Evolutionary conservation across 1,140 invertebrate species (phyloP).

Genomic region (Heliconius congener): DNA sequence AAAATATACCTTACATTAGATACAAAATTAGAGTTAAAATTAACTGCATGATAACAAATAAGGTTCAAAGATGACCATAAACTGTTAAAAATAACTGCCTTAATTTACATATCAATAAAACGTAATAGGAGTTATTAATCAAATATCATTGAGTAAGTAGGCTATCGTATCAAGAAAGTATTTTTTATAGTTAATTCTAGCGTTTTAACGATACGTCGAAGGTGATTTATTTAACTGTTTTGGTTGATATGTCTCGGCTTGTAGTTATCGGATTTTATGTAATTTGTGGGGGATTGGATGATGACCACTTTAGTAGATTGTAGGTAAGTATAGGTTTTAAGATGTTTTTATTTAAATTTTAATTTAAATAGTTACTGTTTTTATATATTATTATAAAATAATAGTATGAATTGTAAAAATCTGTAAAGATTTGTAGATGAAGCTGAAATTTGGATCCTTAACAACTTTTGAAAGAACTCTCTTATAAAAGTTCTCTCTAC

Average conservation of each 20-base stretch:
- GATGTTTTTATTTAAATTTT: neutral
- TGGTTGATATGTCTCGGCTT: neutral
- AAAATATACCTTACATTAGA: neutral
- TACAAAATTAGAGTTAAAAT: neutral
- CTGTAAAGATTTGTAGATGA: too few species aligned
- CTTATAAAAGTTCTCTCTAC: too few species aligned
- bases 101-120: slow-evolving; percentile 9
- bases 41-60: neutral
- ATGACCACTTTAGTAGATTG: neutral
- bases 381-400: too few species aligned
- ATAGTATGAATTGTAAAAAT: too few species aligned
- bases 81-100: neutral
- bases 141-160: neutral
- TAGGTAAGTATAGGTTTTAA: neutral
- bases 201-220: slow-evolving; percentile 9
- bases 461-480: too few species aligned
- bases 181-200: slow-evolving; percentile 20
- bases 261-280: slow-evolving; percentile 8
- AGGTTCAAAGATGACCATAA: neutral
- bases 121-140: neutral
- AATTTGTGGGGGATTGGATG: neutral
- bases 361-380: too few species aligned
- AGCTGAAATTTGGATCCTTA: too few species aligned
- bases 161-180: slow-evolving; percentile 18
- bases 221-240: slow-evolving; percentile 18